Conservation (phyloP, 2,797 vertebrate genomes). For the Holocentrus rufus region DNA sequence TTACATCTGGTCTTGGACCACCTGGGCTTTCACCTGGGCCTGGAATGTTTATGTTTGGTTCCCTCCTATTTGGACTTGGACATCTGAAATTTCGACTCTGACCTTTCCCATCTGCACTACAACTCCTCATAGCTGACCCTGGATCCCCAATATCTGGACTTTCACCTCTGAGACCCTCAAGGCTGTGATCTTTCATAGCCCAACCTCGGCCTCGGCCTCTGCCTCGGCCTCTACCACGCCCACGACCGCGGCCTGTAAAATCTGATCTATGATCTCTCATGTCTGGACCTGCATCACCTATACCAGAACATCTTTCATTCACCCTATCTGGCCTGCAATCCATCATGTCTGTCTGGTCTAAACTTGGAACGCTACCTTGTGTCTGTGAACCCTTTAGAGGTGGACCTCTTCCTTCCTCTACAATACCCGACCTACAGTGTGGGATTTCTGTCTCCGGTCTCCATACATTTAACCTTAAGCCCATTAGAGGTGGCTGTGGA, state of each 20-base stretch:
- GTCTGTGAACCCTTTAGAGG: slow-evolving; percentile 19
- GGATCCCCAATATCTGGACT: not conserved
- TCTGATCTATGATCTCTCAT: slow-evolving; percentile 7
- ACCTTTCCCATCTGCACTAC: not conserved
- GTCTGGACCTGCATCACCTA: slow-evolving; percentile 11
- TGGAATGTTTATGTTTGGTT: not conserved
- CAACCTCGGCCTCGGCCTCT: not conserved
- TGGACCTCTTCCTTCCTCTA: slow-evolving; percentile 19
- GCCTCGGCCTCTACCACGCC: slow-evolving; percentile 12
- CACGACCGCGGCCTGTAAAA: not conserved
- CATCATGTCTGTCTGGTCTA: not conserved
- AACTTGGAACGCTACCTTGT: slow-evolving; percentile 1
- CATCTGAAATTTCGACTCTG: slow-evolving; percentile 10
- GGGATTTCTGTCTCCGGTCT: slow-evolving; percentile 21
- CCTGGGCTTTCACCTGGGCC: not conserved
- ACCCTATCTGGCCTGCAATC: not conserved
- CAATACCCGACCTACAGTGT: slow-evolving; percentile 10
- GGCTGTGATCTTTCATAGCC: not conserved
- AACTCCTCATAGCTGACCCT: not conserved
- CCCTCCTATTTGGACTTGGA: slow-evolving; percentile 1
- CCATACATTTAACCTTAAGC: slow-evolving; percentile 21
- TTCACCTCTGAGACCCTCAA: not conserved
- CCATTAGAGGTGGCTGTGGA: slow-evolving; percentile 24
- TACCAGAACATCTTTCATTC: not conserved
- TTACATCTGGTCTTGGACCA: slow-evolving; percentile 1